Percentiles rank a stretch among this genome's conserved stretches.
Evolutionary conservation across 2,797 vertebrate genomes (phyloP).

Genomic region (Rhinogobio ventralis): DNA sequence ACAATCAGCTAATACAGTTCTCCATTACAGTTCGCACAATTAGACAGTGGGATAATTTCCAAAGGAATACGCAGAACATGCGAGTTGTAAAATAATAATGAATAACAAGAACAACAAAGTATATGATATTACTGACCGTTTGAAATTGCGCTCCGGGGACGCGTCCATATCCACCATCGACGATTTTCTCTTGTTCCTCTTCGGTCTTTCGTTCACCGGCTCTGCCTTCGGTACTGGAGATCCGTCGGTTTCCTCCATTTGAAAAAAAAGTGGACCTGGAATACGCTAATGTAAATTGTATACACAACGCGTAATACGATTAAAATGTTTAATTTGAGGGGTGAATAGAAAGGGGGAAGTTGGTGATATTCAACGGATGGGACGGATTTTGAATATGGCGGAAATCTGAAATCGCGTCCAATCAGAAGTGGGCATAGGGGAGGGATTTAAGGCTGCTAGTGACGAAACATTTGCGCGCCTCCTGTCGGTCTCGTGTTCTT

Average conservation of each 20-base stretch:
- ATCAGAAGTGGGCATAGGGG: slow-evolving; percentile 62
- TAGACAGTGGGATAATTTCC: not conserved
- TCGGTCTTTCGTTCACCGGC: slow-evolving; percentile 38
- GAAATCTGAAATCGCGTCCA: slow-evolving; percentile 68
- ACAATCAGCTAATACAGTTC: not conserved
- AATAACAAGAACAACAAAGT: not conserved
- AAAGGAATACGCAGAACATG: not conserved
- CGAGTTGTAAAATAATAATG: too few species aligned
- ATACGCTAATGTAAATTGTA: not conserved
- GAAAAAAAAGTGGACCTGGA: slow-evolving; percentile 34
- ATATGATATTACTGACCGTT: slow-evolving; percentile 66
- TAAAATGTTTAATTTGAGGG: not conserved
- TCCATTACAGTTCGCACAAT: not conserved
- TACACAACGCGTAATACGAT: not conserved
- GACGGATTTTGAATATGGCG: slow-evolving; percentile 76
- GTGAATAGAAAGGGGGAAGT: not conserved
- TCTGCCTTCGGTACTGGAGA: slow-evolving; percentile 26
- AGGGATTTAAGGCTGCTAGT: slow-evolving; percentile 4
- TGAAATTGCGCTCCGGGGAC: slow-evolving; percentile 55
- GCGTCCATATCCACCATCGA: slow-evolving; percentile 53
- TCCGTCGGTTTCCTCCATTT: slow-evolving; percentile 67
- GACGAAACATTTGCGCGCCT: not conserved
- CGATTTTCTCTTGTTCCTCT: slow-evolving; percentile 63
- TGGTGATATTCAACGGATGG: slow-evolving; percentile 17
- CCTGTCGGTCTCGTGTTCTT: not conserved